Base-by-base conservation (phyloP, 2,888 invertebrate genomes). In the Lasioglossum villosulum region DNA sequence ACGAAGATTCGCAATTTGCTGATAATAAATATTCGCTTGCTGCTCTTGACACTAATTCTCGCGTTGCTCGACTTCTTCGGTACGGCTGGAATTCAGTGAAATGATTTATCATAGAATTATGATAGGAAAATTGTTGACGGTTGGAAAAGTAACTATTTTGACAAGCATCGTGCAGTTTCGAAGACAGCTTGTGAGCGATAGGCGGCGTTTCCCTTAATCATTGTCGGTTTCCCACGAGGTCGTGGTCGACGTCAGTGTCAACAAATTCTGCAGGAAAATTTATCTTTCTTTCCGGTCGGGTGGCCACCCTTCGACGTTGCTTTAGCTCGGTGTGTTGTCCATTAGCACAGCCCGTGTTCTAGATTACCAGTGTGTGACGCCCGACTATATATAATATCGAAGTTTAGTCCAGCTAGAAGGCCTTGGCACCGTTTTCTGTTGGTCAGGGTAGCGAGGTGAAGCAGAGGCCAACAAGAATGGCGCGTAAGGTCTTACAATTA, bases 371-470 rank as follows among this genome's bases (percentile, higher is more conserved):
- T 75, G 52, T 37, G 68, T 23, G 74, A 48, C 80, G 68, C 45
- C 63, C 34, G 68, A n/a, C 56, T 80, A 12, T 76, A 78, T 52
- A 70, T 45, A 73, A 78, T 73, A 78, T 84, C 77, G 71, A 88
- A 81, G 82, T 82, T 86, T 75, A 86, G 86, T 80, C 71, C 72
- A 63, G 42, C 78, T 37, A 34, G 37, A n/a, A 48, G 83, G 78
- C 91, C 91, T 91, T 92, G 92, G 85, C 90, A 88, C 77, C 80
- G 74, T 92, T 80, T 82, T 81, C 63, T 59, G 52, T 42, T 75
- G 79, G 80, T 82, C 74, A 88, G 80, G 80, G 75, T 77, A 71
- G 71, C 80, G 78, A 83, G 84, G 86, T 80, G 86, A 81, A 81
- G 37, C 79, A 71, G 75, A 27, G 77, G 73, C 19, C 45, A 39